Evolutionary conservation across 2,888 invertebrate species (phyloP).

Genomic region (Halictus ligatus): DNA sequence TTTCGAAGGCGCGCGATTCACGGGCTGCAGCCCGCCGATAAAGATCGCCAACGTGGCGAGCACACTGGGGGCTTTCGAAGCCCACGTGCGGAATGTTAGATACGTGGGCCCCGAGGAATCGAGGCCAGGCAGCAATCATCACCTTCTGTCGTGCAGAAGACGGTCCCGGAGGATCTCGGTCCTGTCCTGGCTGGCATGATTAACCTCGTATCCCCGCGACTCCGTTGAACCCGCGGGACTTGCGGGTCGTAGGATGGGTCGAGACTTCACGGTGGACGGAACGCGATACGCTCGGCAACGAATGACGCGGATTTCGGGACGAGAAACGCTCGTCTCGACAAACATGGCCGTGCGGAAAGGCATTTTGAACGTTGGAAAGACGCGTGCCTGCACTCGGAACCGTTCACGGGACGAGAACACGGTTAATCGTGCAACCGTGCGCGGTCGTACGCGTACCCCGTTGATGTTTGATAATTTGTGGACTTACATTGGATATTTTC

Average conservation of each 20-base stretch:
- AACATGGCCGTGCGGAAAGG: conserved; percentile 79
- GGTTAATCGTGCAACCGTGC: conserved; percentile 63
- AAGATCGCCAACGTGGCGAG: conserved; percentile 64
- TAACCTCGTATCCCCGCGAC: conserved; percentile 28
- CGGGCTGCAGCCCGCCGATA: conserved; percentile 21
- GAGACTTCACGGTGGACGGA: conserved; percentile 13
- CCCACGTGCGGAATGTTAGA: conserved; percentile 63
- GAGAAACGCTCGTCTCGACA: conserved; percentile 71
- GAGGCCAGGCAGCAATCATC: conserved; percentile 56
- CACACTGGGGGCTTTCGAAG: conserved; percentile 22
- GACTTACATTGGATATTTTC: conserved; percentile 91
- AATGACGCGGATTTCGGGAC: conserved; percentile 56
- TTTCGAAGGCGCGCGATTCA: background rate
- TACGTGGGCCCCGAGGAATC: conserved; percentile 40
- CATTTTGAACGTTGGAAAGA: conserved; percentile 56
- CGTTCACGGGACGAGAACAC: conserved; percentile 56
- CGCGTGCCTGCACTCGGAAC: conserved; percentile 38
- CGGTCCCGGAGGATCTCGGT: conserved; percentile 45
- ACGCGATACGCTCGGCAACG: conserved; percentile 55
- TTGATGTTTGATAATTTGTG: conserved; percentile 88
- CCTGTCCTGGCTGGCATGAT: conserved; percentile 33
- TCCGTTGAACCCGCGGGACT: conserved; percentile 13
- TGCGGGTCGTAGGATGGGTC: conserved; percentile 1
- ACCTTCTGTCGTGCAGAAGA: conserved; percentile 50
- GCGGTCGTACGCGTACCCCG: conserved; percentile 67